Evolutionary conservation across 1,140 invertebrate species (phyloP).

Genomic region (Dufourea novaeangliae): DNA sequence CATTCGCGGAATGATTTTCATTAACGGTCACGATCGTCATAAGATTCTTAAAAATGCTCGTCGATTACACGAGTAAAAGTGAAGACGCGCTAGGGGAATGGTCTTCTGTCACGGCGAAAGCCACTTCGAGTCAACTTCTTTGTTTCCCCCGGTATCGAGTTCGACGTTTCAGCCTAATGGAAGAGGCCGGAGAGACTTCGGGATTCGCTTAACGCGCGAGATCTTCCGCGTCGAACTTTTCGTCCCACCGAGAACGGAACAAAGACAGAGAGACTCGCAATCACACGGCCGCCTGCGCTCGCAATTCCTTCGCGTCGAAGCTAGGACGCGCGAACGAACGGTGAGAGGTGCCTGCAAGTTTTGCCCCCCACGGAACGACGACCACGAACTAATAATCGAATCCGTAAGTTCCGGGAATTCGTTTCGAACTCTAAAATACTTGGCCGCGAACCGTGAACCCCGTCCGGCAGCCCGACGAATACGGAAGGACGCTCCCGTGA

Average conservation of each 20-base stretch:
- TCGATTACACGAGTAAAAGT: background rate
- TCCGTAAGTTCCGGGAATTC: slow-evolving; percentile 2
- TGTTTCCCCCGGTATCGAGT: background rate
- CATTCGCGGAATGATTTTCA: too few relatives aligned
- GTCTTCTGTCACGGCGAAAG: background rate
- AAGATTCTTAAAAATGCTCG: too few relatives aligned
- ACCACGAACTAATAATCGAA: background rate
- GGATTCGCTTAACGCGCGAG: slow-evolving; percentile 1
- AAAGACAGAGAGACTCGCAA: background rate
- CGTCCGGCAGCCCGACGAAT: background rate
- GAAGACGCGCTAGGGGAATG: background rate
- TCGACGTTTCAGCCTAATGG: background rate
- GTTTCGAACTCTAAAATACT: slow-evolving; percentile 3
- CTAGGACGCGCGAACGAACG: background rate
- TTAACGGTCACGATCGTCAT: too few relatives aligned
- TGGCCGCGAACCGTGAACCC: slow-evolving; percentile 1
- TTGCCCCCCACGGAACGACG: background rate
- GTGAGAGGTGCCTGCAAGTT: slow-evolving; percentile 1
- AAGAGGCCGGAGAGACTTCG: background rate
- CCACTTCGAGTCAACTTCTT: background rate
- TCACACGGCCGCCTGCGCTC: slow-evolving; percentile 2
- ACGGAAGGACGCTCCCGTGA: background rate
- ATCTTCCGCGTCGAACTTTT: background rate
- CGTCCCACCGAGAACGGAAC: background rate
- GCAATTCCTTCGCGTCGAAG: background rate